Evolutionary conservation across 2,113 vertebrate genomes (phyloP).

Genomic region (Eonycteris spelaea): DNA sequence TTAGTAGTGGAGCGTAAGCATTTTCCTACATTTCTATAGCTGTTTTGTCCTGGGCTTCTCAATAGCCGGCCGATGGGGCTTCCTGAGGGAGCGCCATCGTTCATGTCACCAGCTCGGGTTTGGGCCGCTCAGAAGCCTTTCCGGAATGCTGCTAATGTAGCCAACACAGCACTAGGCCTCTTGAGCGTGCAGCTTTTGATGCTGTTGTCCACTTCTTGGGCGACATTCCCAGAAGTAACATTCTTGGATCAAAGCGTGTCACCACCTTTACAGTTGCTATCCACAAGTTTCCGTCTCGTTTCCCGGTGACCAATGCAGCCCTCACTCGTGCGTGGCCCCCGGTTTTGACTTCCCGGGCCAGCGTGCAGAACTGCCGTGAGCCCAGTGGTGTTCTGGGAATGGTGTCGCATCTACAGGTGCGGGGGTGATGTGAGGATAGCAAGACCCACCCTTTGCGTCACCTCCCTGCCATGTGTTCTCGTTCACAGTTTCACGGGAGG

Average conservation of each 20-base stretch:
- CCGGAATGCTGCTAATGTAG: too few relatives aligned
- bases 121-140: too few relatives aligned
- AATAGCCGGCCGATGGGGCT: background rate
- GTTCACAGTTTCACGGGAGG: background rate
- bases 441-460: background rate
- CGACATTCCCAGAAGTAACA: too few relatives aligned
- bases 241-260: too few relatives aligned
- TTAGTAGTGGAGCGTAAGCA: background rate
- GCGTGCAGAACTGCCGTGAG: background rate
- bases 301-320: background rate
- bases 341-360: background rate
- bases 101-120: background rate
- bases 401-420: too few relatives aligned
- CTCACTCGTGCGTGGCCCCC: accelerated
- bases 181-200: too few relatives aligned
- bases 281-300: background rate
- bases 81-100: background rate
- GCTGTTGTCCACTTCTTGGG: too few relatives aligned
- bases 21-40: background rate
- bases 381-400: background rate
- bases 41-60: background rate
- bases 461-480: background rate
- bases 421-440: background rate
- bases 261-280: background rate
- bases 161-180: too few relatives aligned